Conservation (phyloP, 1,140 invertebrate genomes). For the Pararge aegeria region DNA sequence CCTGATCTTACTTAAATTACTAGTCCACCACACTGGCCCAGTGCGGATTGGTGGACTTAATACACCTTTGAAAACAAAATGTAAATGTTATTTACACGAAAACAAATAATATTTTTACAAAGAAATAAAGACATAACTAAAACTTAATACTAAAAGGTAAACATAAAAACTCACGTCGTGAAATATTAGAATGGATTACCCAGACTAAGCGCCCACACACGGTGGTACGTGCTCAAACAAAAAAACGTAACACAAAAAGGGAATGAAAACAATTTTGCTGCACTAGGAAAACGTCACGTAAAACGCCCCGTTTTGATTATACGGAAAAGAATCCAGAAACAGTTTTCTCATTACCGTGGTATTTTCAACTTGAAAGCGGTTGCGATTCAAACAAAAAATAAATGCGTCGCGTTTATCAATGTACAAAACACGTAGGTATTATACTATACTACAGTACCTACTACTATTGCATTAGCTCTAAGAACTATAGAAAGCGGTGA, state of each 20-base stretch:
- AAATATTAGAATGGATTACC: conserved; percentile 38
- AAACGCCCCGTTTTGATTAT: conserved; percentile 36
- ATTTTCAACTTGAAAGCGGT: conserved; percentile 35
- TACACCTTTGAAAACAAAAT: no score
- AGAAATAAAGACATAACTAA: neutral
- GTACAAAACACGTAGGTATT: no score
- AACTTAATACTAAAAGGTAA: neutral
- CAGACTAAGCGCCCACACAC: conserved; percentile 54
- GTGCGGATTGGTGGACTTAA: no score
- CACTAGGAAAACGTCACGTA: conserved; percentile 54
- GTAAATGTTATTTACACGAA: no score
- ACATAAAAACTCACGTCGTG: conserved; percentile 20
- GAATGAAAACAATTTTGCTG: conserved; percentile 50
- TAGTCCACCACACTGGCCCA: no score
- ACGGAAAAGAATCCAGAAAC: conserved; percentile 33
- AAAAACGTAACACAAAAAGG: conserved; percentile 36
- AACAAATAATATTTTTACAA: no score
- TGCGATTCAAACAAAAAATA: conserved; percentile 43
- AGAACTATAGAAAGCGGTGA: no score
- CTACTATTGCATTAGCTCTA: no score
- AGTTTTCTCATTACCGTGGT: conserved; percentile 26
- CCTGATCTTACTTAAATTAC: no score
- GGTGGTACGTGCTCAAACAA: conserved; percentile 49
- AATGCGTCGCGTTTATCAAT: conserved; percentile 25
- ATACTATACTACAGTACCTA: no score